Conservation (phyloP, 2,797 vertebrate genomes). For the Smutsia temminckii region DNA sequence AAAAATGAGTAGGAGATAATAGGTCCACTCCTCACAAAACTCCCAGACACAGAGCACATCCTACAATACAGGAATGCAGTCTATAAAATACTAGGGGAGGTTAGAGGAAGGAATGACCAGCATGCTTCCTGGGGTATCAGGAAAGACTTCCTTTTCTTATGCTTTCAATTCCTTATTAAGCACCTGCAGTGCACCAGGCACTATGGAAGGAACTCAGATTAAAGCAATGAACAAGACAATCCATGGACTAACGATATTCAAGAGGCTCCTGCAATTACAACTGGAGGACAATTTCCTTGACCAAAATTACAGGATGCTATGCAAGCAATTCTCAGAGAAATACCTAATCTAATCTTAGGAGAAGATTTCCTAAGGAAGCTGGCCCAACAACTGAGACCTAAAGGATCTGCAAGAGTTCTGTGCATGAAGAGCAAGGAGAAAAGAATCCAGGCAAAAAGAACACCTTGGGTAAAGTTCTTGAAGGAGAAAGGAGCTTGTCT, state of each 20-base stretch:
- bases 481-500: background rate
- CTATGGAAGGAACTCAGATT: background rate
- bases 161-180: background rate
- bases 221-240: background rate
- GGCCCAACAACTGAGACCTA: background rate
- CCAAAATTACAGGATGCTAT: slow-evolving; percentile 45
- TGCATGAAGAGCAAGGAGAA: background rate
- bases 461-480: background rate
- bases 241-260: slow-evolving; percentile 12
- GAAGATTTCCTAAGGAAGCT: slow-evolving; percentile 9
- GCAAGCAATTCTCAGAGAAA: slow-evolving; percentile 39
- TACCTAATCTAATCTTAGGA: slow-evolving; percentile 29
- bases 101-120: background rate
- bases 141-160: background rate
- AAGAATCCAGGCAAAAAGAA: background rate
- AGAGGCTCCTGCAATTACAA: slow-evolving; percentile 42
- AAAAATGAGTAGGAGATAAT: background rate
- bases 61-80: background rate
- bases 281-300: background rate
- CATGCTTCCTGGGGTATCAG: background rate
- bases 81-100: background rate
- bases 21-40: background rate
- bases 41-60: background rate
- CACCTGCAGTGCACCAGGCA: background rate
- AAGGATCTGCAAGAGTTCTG: background rate